Conservation (phyloP, 2,888 invertebrate species). For the Uloborus plumipes region DNA sequence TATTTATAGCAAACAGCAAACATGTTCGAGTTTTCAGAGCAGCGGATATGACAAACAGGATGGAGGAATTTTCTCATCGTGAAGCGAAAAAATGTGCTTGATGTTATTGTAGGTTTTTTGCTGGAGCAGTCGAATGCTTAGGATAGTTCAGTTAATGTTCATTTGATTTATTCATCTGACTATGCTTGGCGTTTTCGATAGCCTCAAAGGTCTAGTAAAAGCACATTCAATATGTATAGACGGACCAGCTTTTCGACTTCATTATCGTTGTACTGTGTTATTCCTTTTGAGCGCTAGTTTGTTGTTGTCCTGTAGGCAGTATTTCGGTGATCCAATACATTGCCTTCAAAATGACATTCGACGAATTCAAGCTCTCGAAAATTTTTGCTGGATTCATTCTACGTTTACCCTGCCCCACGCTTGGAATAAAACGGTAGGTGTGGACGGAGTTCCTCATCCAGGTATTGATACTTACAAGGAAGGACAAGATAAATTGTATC, state of each 20-base stretch:
- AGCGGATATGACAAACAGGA: no score
- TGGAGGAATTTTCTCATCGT: no score
- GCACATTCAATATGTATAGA: constrained; percentile 80
- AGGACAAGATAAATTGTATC: constrained; percentile 75
- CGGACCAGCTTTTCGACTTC: constrained; percentile 92
- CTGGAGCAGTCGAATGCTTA: no score
- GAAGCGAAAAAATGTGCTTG: no score
- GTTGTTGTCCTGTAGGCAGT: constrained; percentile 92
- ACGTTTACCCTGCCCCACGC: constrained; percentile 87
- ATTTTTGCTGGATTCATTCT: constrained; percentile 91
- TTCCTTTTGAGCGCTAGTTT: constrained; percentile 90
- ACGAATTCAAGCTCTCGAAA: constrained; percentile 91
- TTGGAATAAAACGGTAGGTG: constrained; percentile 67
- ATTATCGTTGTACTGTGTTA: constrained; percentile 92
- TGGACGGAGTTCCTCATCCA: constrained; percentile 84
- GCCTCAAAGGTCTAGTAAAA: constrained; percentile 57
- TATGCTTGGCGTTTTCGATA: constrained; percentile 56
- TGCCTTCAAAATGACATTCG: constrained; percentile 85
- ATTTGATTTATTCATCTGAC: not conserved
- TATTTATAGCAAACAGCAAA: no score
- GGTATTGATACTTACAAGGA: constrained; percentile 76
- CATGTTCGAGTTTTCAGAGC: no score
- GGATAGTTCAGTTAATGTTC: no score
- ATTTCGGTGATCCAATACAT: constrained; percentile 97
- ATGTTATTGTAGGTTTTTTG: no score